Percentiles rank a stretch among this genome's conserved stretches.
Evolutionary conservation across 2,888 invertebrate species (phyloP).

Genomic region (Alviniconcha strummeri): DNA sequence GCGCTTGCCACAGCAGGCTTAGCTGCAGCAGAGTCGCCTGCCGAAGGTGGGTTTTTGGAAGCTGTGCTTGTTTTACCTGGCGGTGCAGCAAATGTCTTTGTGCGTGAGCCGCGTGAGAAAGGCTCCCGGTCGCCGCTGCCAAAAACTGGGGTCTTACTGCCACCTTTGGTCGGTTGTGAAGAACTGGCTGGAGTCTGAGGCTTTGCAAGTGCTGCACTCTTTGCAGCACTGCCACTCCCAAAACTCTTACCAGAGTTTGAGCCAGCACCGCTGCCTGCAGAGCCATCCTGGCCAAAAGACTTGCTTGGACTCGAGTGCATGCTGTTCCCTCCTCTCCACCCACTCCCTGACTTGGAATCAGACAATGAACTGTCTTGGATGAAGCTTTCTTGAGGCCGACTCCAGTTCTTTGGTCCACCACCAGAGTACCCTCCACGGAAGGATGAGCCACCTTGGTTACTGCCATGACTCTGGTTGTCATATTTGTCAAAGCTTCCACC

Average conservation of each 20-base stretch:
- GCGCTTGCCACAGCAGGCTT: not conserved
- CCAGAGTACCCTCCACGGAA: not conserved
- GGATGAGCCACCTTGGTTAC: not conserved
- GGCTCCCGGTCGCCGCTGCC: constrained; percentile 26
- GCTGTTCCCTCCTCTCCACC: not conserved
- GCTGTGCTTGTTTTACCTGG: not conserved
- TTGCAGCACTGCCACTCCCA: not conserved
- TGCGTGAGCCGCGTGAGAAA: not conserved
- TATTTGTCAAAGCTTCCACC: not conserved
- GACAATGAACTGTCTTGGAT: not conserved
- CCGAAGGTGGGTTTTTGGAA: not conserved
- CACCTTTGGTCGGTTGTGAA: not conserved
- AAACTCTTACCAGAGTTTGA: not conserved
- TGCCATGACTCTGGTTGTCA: not conserved
- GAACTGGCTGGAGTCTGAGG: not conserved
- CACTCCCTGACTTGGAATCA: not conserved
- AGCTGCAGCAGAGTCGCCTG: not conserved
- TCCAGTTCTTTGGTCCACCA: not conserved
- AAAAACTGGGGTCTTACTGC: constrained; percentile 12
- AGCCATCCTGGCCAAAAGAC: not conserved
- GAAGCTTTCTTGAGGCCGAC: constrained; percentile 9
- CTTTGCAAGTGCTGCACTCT: not conserved
- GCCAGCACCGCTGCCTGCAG: not conserved
- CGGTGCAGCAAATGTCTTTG: not conserved
- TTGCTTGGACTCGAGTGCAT: not conserved